Percentiles rank a stretch among this genome's conserved stretches.
Conservation (phyloP, 2,888 invertebrate genomes). For the Tachina lurida region DNA sequence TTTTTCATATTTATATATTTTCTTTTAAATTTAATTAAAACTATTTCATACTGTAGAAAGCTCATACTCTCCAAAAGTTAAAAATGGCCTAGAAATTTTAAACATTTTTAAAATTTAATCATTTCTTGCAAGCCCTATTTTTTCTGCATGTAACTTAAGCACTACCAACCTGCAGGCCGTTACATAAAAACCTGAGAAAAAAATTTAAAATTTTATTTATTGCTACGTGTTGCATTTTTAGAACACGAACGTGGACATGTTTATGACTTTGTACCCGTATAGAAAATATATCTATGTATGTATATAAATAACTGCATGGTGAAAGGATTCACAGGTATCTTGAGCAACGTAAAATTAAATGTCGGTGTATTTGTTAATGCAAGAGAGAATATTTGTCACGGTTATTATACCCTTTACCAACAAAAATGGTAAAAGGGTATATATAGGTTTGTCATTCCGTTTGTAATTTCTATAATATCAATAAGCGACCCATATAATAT, state of each 20-base stretch:
- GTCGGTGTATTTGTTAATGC: slow-evolving; percentile 10
- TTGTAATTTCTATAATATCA: too few species aligned
- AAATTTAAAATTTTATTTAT: slow-evolving; percentile 27
- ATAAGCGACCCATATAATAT: too few species aligned
- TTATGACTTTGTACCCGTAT: slow-evolving; percentile 63
- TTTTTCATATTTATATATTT: too few species aligned
- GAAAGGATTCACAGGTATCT: slow-evolving; percentile 57
- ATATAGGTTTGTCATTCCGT: too few species aligned
- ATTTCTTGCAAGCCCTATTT: background rate
- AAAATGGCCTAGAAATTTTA: too few species aligned
- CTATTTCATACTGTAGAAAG: too few species aligned
- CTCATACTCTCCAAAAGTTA: too few species aligned
- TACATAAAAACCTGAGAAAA: slow-evolving; percentile 21
- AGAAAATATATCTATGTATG: background rate
- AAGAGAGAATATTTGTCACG: slow-evolving; percentile 42
- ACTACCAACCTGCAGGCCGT: slow-evolving; percentile 13
- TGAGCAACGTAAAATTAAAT: background rate
- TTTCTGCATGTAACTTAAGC: slow-evolving; percentile 23
- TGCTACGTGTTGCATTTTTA: slow-evolving; percentile 67
- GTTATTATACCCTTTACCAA: too few species aligned
- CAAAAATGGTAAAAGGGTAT: too few species aligned
- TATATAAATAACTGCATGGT: slow-evolving; percentile 32
- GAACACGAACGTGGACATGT: slow-evolving; percentile 63
- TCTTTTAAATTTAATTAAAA: too few species aligned
- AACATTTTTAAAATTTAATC: too few species aligned